Evolutionary conservation across 2,797 vertebrate species (phyloP).

Genomic region (Enteromius radiatus): DNA sequence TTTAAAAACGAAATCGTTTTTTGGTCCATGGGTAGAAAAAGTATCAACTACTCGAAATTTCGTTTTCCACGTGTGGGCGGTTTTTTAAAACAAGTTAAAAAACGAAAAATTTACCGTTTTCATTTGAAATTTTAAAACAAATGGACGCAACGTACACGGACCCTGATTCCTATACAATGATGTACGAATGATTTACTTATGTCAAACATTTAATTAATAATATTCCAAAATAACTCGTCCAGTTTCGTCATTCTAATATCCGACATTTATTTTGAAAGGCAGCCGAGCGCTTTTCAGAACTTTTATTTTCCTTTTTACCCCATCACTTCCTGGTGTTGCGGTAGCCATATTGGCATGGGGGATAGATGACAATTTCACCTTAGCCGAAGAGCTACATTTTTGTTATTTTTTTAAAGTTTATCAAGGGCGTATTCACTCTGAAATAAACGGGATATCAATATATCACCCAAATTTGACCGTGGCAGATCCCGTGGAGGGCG

Average conservation of each 20-base stretch:
- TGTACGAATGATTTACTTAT: not conserved
- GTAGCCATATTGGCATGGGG: constrained; percentile 57
- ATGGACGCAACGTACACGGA: no score
- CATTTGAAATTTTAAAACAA: no score
- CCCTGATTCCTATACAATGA: no score
- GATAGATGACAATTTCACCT: constrained; percentile 47
- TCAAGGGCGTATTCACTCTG: not conserved
- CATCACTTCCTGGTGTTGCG: constrained; percentile 54
- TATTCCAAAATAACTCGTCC: not conserved
- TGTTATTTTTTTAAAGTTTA: constrained; percentile 49
- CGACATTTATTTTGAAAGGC: constrained; percentile 44
- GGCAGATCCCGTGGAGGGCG: constrained; percentile 39
- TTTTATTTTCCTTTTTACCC: constrained; percentile 44
- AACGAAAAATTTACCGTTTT: no score
- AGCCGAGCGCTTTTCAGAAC: not conserved
- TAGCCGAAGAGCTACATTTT: constrained; percentile 39
- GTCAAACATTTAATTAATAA: not conserved
- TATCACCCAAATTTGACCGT: constrained; percentile 12
- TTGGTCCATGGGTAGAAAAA: no score
- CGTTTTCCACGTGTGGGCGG: no score
- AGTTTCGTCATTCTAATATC: not conserved
- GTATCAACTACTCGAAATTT: no score
- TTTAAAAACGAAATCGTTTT: no score
- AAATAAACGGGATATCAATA: not conserved
- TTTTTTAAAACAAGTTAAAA: no score